phyloP scores from a whole-genome alignment of 2,888 invertebrate genomes.

The Noctua janthe region DNA sequence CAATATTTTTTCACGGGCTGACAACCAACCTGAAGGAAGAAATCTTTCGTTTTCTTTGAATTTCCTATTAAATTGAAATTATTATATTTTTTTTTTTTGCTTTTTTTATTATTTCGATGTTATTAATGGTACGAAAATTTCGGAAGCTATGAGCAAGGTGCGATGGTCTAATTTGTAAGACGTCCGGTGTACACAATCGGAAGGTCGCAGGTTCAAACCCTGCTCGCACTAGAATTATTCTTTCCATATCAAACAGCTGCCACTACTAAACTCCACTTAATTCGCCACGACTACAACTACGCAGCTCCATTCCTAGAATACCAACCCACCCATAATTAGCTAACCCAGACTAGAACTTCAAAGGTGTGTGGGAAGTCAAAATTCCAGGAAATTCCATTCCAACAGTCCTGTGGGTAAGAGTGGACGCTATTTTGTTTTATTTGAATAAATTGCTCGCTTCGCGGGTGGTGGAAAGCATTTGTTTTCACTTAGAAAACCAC shows the following conservation, averaged over 20 bases:
- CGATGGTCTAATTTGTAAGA: too few relatives aligned
- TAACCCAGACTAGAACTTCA: neutral
- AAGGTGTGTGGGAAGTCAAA: slow-evolving; percentile 34
- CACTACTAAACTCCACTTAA: neutral
- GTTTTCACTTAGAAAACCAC: slow-evolving; percentile 81
- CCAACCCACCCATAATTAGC: neutral
- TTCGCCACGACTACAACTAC: too few relatives aligned
- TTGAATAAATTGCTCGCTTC: slow-evolving; percentile 79
- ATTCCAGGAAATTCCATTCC: slow-evolving; percentile 43
- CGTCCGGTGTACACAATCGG: too few relatives aligned
- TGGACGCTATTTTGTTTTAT: slow-evolving; percentile 73
- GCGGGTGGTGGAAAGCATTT: slow-evolving; percentile 76
- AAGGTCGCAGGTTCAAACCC: too few relatives aligned
- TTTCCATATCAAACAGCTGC: too few relatives aligned
- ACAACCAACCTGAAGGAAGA: neutral
- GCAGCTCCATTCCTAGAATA: neutral
- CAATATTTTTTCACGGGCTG: slow-evolving; percentile 13
- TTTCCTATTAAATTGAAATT: neutral
- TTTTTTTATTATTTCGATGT: too few relatives aligned
- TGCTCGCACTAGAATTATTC: too few relatives aligned
- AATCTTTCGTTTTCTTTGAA: neutral
- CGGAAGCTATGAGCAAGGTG: too few relatives aligned
- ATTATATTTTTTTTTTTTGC: too few relatives aligned
- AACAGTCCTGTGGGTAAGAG: slow-evolving; percentile 59
- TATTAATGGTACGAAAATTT: too few relatives aligned